Base-by-base conservation (phyloP, 2,888 invertebrate genomes). In the Autographa pulchrina region DNA sequence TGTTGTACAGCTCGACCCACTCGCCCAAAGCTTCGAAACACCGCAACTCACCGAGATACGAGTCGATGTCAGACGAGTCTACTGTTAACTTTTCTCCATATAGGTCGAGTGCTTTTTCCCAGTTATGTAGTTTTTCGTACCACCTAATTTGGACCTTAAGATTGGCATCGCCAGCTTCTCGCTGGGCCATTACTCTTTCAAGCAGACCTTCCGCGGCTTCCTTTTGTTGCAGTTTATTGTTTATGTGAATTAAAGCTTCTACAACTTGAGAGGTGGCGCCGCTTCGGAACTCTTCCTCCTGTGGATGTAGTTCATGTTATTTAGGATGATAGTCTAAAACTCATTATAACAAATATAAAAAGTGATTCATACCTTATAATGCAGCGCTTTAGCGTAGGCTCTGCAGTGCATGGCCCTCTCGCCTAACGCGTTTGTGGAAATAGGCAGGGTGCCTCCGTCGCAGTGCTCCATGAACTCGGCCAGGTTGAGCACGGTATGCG, bases 401-500 rank as follows among this genome's bases (percentile, higher is more conserved):
- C 99, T 97, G 90, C 99, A 99, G 73, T 98, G 98, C 98, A 99
- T 99, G 0, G 99, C 99, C 65, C 98, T 96, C 82, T 99, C 98
- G 0, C 99, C 99, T 0, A 99, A 94, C 64, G 99, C 93, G 72
- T 98, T 97, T 0, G 98, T 97, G 73, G 99, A 98, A 73, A 99
- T 96, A 0, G 99, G 99, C 75, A 99, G 93, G 0, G 99, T 98
- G 32, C 99, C 99, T 88, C 98, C 98, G 88, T 99, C 99, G 88
- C 99, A 99, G 90, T 99, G 99, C 87, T 99, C 99, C 99, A 99
- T 99, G 88, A 99, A 99, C 92, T 99, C 99, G 0, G 99, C 99
- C 76, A 99, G 96, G 95, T 99, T 99, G 16, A 99, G 96, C 75
- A 99, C 98, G 0, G 99, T 99, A 88, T 99, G 99, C 0, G 99